Base-by-base conservation (phyloP, 2,113 vertebrate species). In the Calonectris borealis region DNA sequence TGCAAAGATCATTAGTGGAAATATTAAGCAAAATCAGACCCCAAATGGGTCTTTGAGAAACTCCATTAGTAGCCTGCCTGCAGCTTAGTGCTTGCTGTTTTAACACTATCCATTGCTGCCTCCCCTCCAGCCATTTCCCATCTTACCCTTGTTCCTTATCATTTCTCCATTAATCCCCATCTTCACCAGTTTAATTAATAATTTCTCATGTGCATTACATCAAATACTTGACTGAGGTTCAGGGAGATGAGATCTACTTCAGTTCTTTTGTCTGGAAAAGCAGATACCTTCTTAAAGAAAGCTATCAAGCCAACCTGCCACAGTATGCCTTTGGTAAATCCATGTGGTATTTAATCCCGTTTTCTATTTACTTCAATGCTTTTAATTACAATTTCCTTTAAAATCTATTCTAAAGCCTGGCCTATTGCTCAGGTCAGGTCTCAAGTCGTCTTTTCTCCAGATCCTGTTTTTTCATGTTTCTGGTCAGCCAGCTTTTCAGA, bases 121-220 rank as follows among this genome's bases (percentile, higher is more conserved):
- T 96, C 75, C 93, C 96, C 96, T 96, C 93, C 77, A 31, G 94
- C 84, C 92, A 96, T 94, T 94, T 97, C 96, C 95, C 94, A 52
- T 91, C 75, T 88, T 48, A 77, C 94, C 90, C 93, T 73, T 57
- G 48, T 54, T 90, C 83, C 83, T 94, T 91, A 91, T 95, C 89
- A 88, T 91, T 93, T 96, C 94, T 90, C 84, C 70, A 96, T 96
- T 95, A 96, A 97, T 97, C 90, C 93, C 87, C 90, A 95, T 91
- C 93, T 77, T 90, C 90, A 83, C 65, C 75, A 65, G 81, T 93
- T 96, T 97, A 97, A 97, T 97, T 97, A 97, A 96, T 95, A 96
- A 96, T 95, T 96, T 80, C 96, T 97, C 83, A 80, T 93, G 96
- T 94, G 94, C 94, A 55, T 96, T 85, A 91, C 91, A 93, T 95